Base-by-base conservation (phyloP, 2,113 vertebrate genomes). In the Malurus elegans region DNA sequence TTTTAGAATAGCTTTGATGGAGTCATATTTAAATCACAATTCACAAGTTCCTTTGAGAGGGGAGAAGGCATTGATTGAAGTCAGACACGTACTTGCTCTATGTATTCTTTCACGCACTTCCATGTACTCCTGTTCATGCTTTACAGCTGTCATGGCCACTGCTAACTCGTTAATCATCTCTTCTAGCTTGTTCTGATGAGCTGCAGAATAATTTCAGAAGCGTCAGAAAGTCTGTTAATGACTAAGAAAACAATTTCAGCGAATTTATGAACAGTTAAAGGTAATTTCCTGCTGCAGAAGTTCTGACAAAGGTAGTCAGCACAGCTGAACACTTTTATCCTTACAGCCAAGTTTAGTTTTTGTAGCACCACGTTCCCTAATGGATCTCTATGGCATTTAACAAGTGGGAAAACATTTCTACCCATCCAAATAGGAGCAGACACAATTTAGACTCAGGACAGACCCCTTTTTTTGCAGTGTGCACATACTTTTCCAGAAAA, bases 41-140 rank as follows among this genome's bases (percentile, higher is more conserved):
- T 32, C 6, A 1, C 19, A 69, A 17, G n/a, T 8, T 23, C 17
- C 26, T 1, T 8, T 15, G 9, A 42, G 44, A 79, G 48, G 16
- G 65, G 5, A 85, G 29, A 26, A 65, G 23, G 34, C 21, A 38
- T 0, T 29, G 17, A 11, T 3, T 61, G 20, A 32, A 45, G 19
- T 7, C 34, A 86, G 50, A 45, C 28, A 98, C 99, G n/a, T 97
- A 99, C 99, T 99, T 91, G 99, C 99, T 99, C 99, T 98, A 97
- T 99, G 99, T 99, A 99, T 99, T 88, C 99, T 98, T 97, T 99
- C 99, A 26, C 99, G 99, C 34, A 99, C 99, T 97, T 99, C 99
- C 99, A 99, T 99, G 98, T 99, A 99, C 96, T 99, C 99, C 97
- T 99, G 99, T 90, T 99, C 99, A 2, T 99, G 99, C 96, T 99